Base-by-base conservation (phyloP, 2,113 vertebrate genomes). In the Siphamia tubifer region DNA sequence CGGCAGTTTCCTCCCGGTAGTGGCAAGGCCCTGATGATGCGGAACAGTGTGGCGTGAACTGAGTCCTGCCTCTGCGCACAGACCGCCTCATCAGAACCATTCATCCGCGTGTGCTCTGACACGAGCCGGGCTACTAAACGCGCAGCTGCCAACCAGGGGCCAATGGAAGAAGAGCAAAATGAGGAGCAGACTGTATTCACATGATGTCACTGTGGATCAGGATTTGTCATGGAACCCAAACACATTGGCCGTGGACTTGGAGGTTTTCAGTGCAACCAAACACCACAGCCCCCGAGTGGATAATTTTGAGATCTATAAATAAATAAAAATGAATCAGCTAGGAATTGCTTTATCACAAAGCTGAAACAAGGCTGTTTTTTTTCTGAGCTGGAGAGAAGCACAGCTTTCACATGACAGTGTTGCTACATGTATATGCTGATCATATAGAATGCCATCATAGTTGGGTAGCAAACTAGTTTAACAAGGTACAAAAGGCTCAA, bases 1-100 rank as follows among this genome's bases (percentile, higher is more conserved):
- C 21, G 31, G 42, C 66, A 44, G 61, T 60, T 72, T 81, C 52
- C 47, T 65, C 21, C 68, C 74, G 34, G 62, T 27, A 58, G 78
- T 54, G 47, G 70, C 42, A 36, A 51, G 56, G 40, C 71, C 58
- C 17, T 27, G 17, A 74, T 27, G 17, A 74, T 66, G 74, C 64
- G 43, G 66, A 68, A 27, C 74, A 16, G 48, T 8, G 47, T 31
- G 44, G 79, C 35, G 58, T 40, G 54, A 74, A 70, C 69, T 2
- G 34, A 60, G 36, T 6, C 47, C 42, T 39, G 63, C 36, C 20
- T 53, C 27, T 35, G 19, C 4, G 19, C 0, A 36, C 53, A 45
- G 74, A 34, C 55, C 65, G 69, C 65, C 43, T 62, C 57, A 34
- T 20, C 67, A 24, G 60, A 24, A 23, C 44, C 63, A 64, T 68